Evolutionary conservation across 2,113 vertebrate species (phyloP).

Genomic region (Patagioenas fasciata): DNA sequence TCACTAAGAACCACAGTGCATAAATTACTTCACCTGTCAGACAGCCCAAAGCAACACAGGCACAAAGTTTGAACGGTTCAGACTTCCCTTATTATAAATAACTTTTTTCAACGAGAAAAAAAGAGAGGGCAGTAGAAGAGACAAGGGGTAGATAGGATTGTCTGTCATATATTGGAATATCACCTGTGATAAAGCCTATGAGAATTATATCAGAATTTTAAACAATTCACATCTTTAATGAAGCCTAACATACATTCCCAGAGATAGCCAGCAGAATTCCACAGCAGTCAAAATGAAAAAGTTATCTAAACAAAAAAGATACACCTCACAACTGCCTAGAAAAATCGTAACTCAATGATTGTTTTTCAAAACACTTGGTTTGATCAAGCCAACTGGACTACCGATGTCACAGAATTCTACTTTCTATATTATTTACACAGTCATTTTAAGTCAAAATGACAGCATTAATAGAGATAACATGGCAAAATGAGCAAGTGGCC

Average conservation of each 20-base stretch:
- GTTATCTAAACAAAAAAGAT: neutral
- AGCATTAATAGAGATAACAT: neutral
- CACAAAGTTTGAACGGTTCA: slow-evolving; percentile 23
- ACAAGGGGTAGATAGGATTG: neutral
- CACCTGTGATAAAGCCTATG: neutral
- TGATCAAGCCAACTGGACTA: neutral
- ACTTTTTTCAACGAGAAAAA: neutral
- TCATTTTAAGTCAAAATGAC: slow-evolving; percentile 5
- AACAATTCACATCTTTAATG: neutral
- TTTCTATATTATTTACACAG: neutral
- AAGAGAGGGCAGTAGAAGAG: neutral
- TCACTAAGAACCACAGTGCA: slow-evolving; percentile 50
- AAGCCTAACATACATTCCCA: neutral
- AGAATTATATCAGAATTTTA: neutral
- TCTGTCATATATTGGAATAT: neutral
- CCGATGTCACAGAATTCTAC: neutral
- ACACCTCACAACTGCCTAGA: neutral
- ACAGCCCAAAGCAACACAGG: slow-evolving; percentile 43
- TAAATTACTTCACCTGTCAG: slow-evolving; percentile 61
- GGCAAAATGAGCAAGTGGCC: neutral
- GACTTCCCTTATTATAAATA: neutral
- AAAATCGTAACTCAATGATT: neutral
- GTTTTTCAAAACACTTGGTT: neutral
- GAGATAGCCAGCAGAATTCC: neutral
- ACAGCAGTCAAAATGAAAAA: neutral